Conservation (phyloP, 2,797 vertebrate species). For the Manis crassicaudata region DNA sequence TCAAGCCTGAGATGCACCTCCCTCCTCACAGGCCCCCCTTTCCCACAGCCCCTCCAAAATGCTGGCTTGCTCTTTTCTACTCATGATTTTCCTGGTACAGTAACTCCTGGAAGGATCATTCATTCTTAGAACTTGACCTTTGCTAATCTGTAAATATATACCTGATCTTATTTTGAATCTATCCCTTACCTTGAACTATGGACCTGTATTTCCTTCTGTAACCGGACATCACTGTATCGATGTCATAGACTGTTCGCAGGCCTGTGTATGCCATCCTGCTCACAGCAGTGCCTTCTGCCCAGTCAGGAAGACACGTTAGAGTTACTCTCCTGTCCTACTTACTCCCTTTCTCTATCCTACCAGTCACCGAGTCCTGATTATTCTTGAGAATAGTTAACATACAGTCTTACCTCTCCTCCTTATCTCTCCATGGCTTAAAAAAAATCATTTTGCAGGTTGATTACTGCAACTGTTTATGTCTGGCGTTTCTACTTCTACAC, state of each 20-base stretch:
- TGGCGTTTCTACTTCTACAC: not conserved
- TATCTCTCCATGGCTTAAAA: not conserved
- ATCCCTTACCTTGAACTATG: not conserved
- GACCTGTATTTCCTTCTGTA: not conserved
- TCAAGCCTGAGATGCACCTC: not conserved
- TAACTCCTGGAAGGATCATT: not conserved
- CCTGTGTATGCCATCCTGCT: not conserved
- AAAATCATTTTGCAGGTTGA: not conserved
- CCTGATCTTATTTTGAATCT: not conserved
- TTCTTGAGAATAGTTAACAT: not conserved
- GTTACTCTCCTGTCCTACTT: not conserved
- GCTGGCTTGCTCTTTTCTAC: not conserved
- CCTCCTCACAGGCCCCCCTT: not conserved
- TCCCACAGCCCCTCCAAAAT: not conserved
- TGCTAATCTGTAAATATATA: not conserved
- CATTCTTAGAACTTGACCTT: not conserved
- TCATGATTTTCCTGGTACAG: not conserved
- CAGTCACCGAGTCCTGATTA: not conserved
- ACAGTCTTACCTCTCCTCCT: not conserved
- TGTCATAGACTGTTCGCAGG: not conserved
- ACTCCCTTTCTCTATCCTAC: not conserved
- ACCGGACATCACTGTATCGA: not conserved
- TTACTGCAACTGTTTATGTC: not conserved
- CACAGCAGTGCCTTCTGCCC: not conserved
- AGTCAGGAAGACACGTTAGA: not conserved